phyloP scores from a whole-genome alignment of 2,888 invertebrate genomes.

The Rotaria magnacalcarata region DNA sequence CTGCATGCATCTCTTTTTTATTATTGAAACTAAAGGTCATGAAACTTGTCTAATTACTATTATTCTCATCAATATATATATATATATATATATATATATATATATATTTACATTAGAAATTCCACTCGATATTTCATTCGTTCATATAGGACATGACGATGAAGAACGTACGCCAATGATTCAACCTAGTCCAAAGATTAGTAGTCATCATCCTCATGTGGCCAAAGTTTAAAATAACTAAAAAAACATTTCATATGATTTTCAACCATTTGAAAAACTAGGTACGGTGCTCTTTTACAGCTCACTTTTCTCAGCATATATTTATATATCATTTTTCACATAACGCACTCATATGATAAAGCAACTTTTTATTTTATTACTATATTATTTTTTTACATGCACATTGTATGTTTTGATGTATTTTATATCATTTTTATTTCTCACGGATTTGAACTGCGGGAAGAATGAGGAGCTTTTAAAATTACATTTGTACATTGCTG shows the following conservation, averaged over 20 bases:
- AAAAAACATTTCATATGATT: not conserved
- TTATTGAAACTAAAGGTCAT: not conserved
- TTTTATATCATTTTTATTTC: not conserved
- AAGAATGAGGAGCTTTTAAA: not conserved
- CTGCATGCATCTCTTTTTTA: not conserved
- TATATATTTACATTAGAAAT: not conserved
- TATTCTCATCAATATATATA: not conserved
- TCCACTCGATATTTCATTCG: not conserved
- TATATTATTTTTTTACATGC: not conserved
- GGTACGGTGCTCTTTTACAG: not conserved
- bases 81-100: not conserved
- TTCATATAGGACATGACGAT: not conserved
- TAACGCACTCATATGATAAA: not conserved
- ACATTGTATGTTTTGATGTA: not conserved
- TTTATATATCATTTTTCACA: not conserved
- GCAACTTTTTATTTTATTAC: not conserved
- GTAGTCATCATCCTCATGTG: not conserved
- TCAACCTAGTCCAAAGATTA: not conserved
- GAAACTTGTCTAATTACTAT: not conserved
- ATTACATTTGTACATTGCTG: not conserved
- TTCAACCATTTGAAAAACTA: not conserved
- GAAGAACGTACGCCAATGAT: conserved; percentile 29
- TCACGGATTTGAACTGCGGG: not conserved
- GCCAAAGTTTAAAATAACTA: not conserved
- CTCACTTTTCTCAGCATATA: not conserved